Percentiles rank a stretch among this genome's conserved stretches.
These are phyloP conservation scores for Stramonita haemastoma DNA, from an alignment of 2,888 invertebrate species.

Conservation along the genomic window DNA sequence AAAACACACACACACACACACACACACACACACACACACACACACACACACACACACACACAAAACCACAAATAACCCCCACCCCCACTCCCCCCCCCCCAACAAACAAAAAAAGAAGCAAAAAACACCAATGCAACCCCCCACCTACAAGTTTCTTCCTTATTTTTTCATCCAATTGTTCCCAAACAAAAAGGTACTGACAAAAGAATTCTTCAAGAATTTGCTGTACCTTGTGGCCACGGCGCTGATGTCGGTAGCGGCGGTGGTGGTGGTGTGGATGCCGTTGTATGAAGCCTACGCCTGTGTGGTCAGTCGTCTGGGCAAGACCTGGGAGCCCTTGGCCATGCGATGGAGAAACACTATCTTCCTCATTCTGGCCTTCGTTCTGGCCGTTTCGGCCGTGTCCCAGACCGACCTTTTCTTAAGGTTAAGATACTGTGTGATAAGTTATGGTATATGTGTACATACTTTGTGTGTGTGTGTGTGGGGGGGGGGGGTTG, in stretches of 20 bases:
- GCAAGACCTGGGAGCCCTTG: background rate
- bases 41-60: too few relatives aligned
- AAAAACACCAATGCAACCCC: too few relatives aligned
- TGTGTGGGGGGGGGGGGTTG: background rate
- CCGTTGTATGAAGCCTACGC: conserved; percentile 30
- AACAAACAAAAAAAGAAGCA: too few relatives aligned
- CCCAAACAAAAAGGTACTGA: conserved; percentile 20
- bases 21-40: too few relatives aligned
- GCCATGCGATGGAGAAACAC: conserved; percentile 25
- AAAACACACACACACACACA: too few relatives aligned
- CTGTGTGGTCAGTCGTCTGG: background rate
- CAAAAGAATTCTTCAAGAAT: conserved; percentile 1
- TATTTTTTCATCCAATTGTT: background rate
- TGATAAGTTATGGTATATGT: background rate
- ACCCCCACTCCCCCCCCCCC: too few relatives aligned
- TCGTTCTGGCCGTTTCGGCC: background rate
- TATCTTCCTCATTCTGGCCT: background rate
- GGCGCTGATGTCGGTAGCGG: background rate
- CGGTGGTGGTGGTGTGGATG: conserved; percentile 11
- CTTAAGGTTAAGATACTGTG: background rate
- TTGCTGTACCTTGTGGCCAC: conserved; percentile 2
- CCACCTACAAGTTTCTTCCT: background rate
- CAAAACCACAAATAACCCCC: too few relatives aligned
- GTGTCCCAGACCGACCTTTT: background rate
- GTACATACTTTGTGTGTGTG: background rate